phyloP scores from a whole-genome alignment of 1,140 invertebrate genomes.

The Caligus rogercresseyi region DNA sequence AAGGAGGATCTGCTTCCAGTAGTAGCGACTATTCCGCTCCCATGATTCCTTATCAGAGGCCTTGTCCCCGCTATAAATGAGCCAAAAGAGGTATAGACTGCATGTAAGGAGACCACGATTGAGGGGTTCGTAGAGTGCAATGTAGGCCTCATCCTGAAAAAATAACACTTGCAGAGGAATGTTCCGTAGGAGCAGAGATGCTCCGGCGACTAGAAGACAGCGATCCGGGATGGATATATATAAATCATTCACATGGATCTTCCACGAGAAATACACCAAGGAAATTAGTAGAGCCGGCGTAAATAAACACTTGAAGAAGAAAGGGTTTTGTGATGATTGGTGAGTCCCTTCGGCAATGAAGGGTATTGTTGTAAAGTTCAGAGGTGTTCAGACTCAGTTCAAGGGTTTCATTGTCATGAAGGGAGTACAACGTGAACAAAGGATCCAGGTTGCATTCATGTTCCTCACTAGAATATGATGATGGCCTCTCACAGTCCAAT shows the following conservation, averaged over 20 bases:
- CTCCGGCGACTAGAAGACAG: neutral
- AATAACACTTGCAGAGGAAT: neutral
- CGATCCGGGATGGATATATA: slow-evolving; percentile 7
- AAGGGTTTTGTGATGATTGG: neutral
- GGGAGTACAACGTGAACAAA: neutral
- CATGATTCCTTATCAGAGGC: slow-evolving; percentile 1
- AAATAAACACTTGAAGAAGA: neutral
- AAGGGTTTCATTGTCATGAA: neutral
- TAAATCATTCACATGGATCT: slow-evolving; percentile 6
- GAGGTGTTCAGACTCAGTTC: neutral
- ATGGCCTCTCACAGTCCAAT: no score
- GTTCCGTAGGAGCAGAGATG: neutral
- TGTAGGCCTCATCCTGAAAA: neutral
- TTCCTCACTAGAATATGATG: no score
- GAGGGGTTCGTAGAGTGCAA: neutral
- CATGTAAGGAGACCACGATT: neutral
- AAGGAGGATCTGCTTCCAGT: neutral
- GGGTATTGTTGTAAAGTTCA: neutral
- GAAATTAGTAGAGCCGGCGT: neutral
- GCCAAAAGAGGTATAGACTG: neutral
- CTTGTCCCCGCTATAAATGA: slow-evolving; percentile 2
- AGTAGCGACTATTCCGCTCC: neutral
- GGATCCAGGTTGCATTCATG: no score
- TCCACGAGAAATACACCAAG: neutral
- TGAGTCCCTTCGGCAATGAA: neutral